Conservation (phyloP, 2,888 invertebrate genomes). For the Scotopteryx bipunctaria region DNA sequence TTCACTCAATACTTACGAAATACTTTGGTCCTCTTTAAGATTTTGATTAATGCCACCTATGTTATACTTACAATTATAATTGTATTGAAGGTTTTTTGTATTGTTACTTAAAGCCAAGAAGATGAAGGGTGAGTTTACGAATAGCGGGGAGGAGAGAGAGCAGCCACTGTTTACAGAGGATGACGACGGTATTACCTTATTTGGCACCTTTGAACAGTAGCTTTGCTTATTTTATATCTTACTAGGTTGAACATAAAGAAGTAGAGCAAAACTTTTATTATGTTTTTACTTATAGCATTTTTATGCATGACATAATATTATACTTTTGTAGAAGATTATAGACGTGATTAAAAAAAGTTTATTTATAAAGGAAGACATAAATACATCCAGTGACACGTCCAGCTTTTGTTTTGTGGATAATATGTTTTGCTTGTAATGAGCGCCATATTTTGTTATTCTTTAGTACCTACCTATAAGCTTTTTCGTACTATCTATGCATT, state of each 20-base stretch:
- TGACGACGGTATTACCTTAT: slow-evolving; percentile 65
- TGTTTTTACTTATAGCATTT: not conserved
- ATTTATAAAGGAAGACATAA: too few relatives aligned
- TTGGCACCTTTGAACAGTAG: slow-evolving; percentile 23
- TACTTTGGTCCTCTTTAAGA: not conserved
- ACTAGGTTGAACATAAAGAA: too few relatives aligned
- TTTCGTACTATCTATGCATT: too few relatives aligned
- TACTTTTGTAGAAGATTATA: too few relatives aligned
- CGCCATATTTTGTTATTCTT: too few relatives aligned
- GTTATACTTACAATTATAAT: not conserved
- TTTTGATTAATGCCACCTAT: not conserved
- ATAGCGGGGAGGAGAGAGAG: slow-evolving; percentile 61
- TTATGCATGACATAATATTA: too few relatives aligned
- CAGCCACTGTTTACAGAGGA: slow-evolving; percentile 57
- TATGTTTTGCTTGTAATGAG: too few relatives aligned
- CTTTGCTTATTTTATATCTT: not conserved
- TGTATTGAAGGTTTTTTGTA: slow-evolving; percentile 41
- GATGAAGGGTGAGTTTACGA: slow-evolving; percentile 70
- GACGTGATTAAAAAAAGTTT: too few relatives aligned
- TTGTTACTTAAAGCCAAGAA: slow-evolving; percentile 79
- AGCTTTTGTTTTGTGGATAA: too few relatives aligned
- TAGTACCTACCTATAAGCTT: too few relatives aligned
- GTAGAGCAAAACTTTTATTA: too few relatives aligned
- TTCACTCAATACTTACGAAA: slow-evolving; percentile 1
- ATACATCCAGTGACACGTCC: too few relatives aligned